Evolutionary conservation across 2,113 vertebrate species (phyloP).

Genomic region (Melanotaenia duboulayi): DNA sequence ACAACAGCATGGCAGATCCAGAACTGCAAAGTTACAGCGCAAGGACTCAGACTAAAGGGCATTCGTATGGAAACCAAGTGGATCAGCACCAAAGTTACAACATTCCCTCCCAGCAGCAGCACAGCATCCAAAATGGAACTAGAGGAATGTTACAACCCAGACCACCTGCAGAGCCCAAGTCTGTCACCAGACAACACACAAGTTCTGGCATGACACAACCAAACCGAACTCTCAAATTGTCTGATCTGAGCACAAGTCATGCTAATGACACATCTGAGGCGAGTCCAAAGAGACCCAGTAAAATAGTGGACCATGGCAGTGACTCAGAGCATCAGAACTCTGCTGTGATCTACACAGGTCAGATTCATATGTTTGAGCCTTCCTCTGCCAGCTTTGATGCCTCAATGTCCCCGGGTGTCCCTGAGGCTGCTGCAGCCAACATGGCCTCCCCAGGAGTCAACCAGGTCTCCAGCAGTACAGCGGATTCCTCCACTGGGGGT

Average conservation of each 20-base stretch:
- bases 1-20: conserved; percentile 75
- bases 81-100: conserved; percentile 82
- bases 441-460: conserved; percentile 92
- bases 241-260: conserved; percentile 61
- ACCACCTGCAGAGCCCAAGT: conserved; percentile 87
- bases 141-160: conserved; percentile 86
- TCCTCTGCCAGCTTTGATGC: conserved; percentile 78
- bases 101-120: conserved; percentile 65
- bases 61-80: conserved; percentile 72
- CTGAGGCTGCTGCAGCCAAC: conserved; percentile 77
- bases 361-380: conserved; percentile 92
- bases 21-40: conserved; percentile 84
- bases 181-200: conserved; percentile 77
- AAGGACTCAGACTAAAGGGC: conserved; percentile 79
- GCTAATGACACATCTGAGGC: conserved; percentile 82
- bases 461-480: conserved; percentile 97
- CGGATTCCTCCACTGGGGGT: conserved; percentile 86
- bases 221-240: conserved; percentile 81
- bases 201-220: conserved; percentile 80
- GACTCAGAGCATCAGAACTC: conserved; percentile 72
- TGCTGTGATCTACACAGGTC: conserved; percentile 88
- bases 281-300: conserved; percentile 82
- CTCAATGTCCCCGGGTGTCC: conserved; percentile 78
- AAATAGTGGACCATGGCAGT: conserved; percentile 61
- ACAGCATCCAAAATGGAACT: conserved; percentile 67